A percentile compares a stretch with the other conserved stretches of the same genome.
Conservation (phyloP, 2,113 vertebrate species). For the Phalacrocorax carbo region DNA sequence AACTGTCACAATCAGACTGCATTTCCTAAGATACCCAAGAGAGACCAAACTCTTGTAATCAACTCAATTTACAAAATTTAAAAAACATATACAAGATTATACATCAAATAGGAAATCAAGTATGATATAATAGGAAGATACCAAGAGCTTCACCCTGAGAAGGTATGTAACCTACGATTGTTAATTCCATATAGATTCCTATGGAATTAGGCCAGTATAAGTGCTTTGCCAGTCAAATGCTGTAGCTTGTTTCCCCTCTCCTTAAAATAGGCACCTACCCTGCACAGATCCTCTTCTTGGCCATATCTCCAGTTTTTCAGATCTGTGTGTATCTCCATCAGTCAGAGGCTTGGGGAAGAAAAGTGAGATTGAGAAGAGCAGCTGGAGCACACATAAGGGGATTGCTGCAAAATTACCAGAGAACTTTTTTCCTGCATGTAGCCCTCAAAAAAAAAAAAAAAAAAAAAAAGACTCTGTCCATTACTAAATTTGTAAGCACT, state of each 20-base stretch:
- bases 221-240: not conserved
- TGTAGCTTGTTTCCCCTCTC: not conserved
- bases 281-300: constrained; percentile 49
- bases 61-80: not conserved
- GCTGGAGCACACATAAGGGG: not conserved
- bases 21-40: not conserved
- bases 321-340: constrained; percentile 36
- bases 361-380: constrained; percentile 37
- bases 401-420: not conserved
- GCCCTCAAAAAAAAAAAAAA: not conserved
- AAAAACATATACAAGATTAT: not conserved
- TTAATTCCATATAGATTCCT: not conserved
- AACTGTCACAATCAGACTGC: not conserved
- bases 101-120: not conserved
- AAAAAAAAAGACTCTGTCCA: not conserved
- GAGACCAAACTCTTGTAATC: not conserved
- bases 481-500: not conserved
- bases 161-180: not conserved
- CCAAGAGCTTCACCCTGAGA: not conserved
- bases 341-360: constrained; percentile 42
- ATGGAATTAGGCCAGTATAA: not conserved
- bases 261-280: not conserved
- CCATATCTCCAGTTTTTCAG: constrained; percentile 29
- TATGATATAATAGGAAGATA: not conserved
- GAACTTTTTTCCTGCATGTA: not conserved